These are phyloP conservation scores for Sander lucioperca DNA, from an alignment of 2,113 vertebrate species.

Conservation along the genomic window DNA sequence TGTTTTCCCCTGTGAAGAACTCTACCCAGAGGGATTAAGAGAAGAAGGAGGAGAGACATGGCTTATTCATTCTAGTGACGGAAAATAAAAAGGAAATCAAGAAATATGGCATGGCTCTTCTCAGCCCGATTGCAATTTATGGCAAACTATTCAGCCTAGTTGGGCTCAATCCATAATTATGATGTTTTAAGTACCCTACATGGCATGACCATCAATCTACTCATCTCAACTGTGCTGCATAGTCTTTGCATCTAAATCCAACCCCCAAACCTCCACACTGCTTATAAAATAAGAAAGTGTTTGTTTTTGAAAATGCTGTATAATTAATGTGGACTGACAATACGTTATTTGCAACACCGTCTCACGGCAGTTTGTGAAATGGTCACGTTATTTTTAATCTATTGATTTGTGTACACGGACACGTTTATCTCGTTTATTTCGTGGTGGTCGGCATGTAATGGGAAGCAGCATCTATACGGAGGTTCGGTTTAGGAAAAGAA, in stretches of 20 bases:
- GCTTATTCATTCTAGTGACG: conserved; percentile 15
- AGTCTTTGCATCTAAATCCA: not conserved
- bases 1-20: not conserved
- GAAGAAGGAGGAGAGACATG: not conserved
- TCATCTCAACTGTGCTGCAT: not conserved
- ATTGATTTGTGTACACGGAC: too few relatives aligned
- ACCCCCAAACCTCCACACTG: too few relatives aligned
- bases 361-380: too few relatives aligned
- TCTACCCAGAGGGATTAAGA: not conserved
- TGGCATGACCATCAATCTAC: not conserved
- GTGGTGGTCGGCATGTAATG: too few relatives aligned
- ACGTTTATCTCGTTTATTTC: too few relatives aligned
- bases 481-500: too few relatives aligned
- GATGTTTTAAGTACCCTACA: conserved; percentile 2
- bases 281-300: too few relatives aligned
- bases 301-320: too few relatives aligned
- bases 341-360: too few relatives aligned
- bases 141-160: not conserved
- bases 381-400: too few relatives aligned
- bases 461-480: too few relatives aligned
- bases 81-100: conserved; percentile 23
- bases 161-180: conserved; percentile 3
- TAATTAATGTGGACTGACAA: too few relatives aligned
- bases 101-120: not conserved
- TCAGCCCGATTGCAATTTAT: not conserved